A percentile compares a stretch with the other conserved stretches of the same genome.
Evolutionary conservation across 2,113 vertebrate species (phyloP).

Genomic region (Zosterops borbonicus): DNA sequence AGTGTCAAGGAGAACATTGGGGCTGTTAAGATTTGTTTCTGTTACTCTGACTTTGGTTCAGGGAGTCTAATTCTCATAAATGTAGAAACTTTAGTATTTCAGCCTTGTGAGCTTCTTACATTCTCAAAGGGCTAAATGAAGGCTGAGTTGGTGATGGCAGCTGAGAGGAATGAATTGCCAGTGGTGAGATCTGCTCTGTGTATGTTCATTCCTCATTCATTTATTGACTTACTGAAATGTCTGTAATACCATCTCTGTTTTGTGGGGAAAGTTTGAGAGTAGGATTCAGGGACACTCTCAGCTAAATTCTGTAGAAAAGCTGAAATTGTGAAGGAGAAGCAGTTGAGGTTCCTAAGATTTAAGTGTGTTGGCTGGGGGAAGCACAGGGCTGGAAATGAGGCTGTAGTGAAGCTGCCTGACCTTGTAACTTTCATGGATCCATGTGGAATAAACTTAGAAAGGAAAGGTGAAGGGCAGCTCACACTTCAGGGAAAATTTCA

Average conservation of each 20-base stretch:
- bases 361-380: neutral
- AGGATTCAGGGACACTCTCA: neutral
- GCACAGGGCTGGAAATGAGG: neutral
- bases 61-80: neutral
- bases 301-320: neutral
- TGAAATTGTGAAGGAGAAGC: neutral
- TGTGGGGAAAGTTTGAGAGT: neutral
- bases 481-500: neutral
- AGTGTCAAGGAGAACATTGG: neutral
- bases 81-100: neutral
- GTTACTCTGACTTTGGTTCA: neutral
- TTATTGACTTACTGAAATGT: neutral
- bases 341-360: neutral
- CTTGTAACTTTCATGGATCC: neutral
- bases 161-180: neutral
- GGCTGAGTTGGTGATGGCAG: neutral
- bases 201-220: neutral
- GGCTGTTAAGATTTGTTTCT: neutral
- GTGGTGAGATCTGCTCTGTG: neutral
- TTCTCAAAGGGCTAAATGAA: neutral
- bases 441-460: neutral
- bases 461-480: neutral
- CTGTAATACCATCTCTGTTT: neutral
- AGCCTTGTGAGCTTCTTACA: neutral
- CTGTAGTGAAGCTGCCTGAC: neutral